phyloP scores from a whole-genome alignment of 2,113 vertebrate species.

The Dascyllus trimaculatus region DNA sequence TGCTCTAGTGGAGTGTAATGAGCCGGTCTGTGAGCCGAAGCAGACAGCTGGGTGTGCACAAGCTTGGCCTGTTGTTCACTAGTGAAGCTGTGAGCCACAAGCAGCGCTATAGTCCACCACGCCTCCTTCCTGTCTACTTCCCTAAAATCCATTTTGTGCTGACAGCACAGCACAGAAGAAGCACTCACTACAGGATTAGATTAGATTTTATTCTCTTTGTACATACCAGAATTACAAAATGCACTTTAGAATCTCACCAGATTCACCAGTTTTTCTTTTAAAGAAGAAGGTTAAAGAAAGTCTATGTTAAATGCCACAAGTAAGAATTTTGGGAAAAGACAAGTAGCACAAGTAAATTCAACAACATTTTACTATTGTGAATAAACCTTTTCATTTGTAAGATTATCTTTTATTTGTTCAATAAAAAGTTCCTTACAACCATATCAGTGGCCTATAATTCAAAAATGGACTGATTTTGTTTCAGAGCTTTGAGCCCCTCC shows the following conservation, averaged over 20 bases:
- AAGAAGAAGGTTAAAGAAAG: neutral
- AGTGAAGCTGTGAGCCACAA: conserved; percentile 48
- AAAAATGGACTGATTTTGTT: conserved; percentile 2
- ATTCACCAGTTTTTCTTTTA: neutral
- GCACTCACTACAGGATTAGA: conserved; percentile 20
- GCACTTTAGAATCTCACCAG: neutral
- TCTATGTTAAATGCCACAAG: neutral
- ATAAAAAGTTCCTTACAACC: neutral
- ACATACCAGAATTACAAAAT: neutral
- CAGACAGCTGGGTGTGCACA: conserved; percentile 45
- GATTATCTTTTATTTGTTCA: no score
- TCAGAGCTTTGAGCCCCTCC: neutral
- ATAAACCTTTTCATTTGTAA: neutral
- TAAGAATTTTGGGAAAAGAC: neutral
- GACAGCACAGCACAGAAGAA: conserved; percentile 44
- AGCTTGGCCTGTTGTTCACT: conserved; percentile 28
- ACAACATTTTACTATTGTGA: neutral
- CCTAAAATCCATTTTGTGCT: conserved; percentile 66
- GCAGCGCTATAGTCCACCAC: conserved; percentile 35
- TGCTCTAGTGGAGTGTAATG: conserved; percentile 53
- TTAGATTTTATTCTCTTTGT: conserved; percentile 4
- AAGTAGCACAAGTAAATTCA: conserved; percentile 1
- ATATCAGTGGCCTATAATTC: neutral
- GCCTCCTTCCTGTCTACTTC: conserved; percentile 61
- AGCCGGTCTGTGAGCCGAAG: conserved; percentile 34